phyloP scores from a whole-genome alignment of 2,113 vertebrate species.

The Thunnus maccoyii region DNA sequence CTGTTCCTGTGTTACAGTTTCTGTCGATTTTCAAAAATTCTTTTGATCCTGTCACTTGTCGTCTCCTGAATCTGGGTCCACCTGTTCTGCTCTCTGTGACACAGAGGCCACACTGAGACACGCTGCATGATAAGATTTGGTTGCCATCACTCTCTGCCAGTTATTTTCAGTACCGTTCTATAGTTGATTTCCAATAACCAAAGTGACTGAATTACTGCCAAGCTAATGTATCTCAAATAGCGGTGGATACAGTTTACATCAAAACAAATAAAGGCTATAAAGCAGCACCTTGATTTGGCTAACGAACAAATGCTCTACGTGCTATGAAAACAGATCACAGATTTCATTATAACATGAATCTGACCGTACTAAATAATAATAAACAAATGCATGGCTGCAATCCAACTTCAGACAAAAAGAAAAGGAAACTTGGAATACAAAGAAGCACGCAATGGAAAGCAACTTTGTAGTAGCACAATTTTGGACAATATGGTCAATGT shows the following conservation, averaged over 20 bases:
- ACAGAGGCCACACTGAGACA: background rate
- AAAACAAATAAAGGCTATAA: background rate
- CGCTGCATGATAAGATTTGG: background rate
- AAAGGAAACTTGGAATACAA: background rate
- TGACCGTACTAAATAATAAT: background rate
- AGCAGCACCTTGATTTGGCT: background rate
- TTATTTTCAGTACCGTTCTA: slow-evolving; percentile 26
- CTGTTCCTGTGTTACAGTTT: too few relatives aligned
- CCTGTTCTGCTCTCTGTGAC: too few relatives aligned
- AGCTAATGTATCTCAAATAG: slow-evolving; percentile 12
- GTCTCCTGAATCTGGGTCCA: too few relatives aligned
- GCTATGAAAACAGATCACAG: background rate
- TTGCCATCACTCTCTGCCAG: slow-evolving; percentile 13
- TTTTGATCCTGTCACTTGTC: too few relatives aligned
- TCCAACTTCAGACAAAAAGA: background rate
- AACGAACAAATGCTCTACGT: background rate
- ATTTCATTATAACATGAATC: background rate
- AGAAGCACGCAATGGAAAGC: background rate
- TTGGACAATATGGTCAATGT: background rate
- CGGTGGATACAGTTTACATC: slow-evolving; percentile 1
- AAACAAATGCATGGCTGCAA: background rate
- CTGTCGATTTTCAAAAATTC: too few relatives aligned
- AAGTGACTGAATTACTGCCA: slow-evolving; percentile 19
- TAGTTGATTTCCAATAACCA: slow-evolving; percentile 40
- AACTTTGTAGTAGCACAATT: background rate